Evolutionary conservation across 2,113 vertebrate genomes (phyloP).

Genomic region (Okapia johnstoni): DNA sequence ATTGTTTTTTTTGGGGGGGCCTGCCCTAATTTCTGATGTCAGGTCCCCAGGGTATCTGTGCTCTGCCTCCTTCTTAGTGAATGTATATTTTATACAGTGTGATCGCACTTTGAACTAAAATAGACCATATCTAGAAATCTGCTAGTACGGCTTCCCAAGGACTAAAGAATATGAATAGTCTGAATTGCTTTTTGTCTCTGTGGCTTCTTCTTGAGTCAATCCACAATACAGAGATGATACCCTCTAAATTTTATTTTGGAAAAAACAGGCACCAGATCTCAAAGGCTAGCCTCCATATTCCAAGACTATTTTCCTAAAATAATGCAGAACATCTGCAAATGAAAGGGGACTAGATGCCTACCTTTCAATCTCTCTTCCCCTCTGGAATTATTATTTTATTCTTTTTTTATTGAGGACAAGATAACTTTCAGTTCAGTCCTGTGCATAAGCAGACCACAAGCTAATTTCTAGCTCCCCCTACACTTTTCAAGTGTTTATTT

Average conservation of each 20-base stretch:
- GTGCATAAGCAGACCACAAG: not conserved
- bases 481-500: conserved; percentile 18
- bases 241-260: not conserved
- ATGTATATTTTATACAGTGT: conserved; percentile 63
- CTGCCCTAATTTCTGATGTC: conserved; percentile 49
- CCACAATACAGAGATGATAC: not conserved
- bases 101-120: conserved; percentile 73
- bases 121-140: conserved; percentile 54
- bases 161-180: not conserved
- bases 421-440: conserved; percentile 20
- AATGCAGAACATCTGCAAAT: not conserved
- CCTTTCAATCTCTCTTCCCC: not conserved
- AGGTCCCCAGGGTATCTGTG: conserved; percentile 25
- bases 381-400: not conserved
- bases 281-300: not conserved
- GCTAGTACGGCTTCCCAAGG: conserved; percentile 23
- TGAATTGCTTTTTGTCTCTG: not conserved
- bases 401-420: not conserved
- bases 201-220: conserved; percentile 9
- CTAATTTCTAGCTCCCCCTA: not conserved
- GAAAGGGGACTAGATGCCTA: not conserved
- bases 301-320: conserved; percentile 20
- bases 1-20: not conserved
- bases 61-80: conserved; percentile 43
- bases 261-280: not conserved